phyloP scores from a whole-genome alignment of 2,797 vertebrate genomes.

The Tragelaphus eurycerus region DNA sequence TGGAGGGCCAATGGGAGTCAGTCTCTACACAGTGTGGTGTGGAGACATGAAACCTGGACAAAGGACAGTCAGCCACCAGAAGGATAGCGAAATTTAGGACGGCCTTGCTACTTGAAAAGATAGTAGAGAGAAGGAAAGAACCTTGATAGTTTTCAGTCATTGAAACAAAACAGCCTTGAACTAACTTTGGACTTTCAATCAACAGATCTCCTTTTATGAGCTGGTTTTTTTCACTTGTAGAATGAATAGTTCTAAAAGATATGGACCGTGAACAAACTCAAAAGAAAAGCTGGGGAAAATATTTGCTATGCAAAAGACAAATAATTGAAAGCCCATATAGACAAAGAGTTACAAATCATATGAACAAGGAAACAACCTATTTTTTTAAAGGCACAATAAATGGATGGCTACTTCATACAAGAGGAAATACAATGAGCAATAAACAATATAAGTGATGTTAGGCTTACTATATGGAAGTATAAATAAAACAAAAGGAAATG shows the following conservation, averaged over 20 bases:
- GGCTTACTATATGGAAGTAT: background rate
- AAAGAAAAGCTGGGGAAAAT: background rate
- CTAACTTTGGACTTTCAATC: background rate
- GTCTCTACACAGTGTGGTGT: background rate
- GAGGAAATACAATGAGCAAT: background rate
- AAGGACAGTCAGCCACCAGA: background rate
- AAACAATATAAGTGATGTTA: background rate
- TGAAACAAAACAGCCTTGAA: background rate
- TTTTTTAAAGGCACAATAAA: background rate
- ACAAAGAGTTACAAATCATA: background rate
- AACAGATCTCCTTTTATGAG: background rate
- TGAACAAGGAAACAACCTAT: background rate
- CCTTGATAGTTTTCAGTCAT: background rate
- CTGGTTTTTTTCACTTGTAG: background rate
- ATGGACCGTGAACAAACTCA: background rate
- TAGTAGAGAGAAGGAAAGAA: background rate
- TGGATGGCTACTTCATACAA: background rate
- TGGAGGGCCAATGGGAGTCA: background rate
- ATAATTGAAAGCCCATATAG: background rate
- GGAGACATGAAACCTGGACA: background rate
- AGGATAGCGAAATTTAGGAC: background rate
- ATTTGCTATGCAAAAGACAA: background rate
- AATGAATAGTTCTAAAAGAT: background rate
- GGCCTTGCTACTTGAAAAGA: background rate
- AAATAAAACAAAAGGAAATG: background rate